Conservation (phyloP, 2,888 invertebrate species). For the Eurytoma californica region DNA sequence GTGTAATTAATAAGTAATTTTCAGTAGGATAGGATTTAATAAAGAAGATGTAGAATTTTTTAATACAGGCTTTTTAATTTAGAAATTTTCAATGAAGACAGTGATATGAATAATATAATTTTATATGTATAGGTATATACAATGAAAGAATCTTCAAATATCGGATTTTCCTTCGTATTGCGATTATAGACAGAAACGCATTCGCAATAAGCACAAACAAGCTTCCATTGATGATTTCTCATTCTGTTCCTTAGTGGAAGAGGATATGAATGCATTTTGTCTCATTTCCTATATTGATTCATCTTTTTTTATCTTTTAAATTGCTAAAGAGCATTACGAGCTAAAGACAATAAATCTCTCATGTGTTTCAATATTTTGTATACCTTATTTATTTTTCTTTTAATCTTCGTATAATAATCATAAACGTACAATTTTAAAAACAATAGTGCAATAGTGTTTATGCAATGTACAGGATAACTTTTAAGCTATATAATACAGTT, state of each 20-base stretch:
- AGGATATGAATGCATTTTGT: constrained; percentile 60
- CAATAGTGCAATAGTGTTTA: constrained; percentile 73
- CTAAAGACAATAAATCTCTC: constrained; percentile 66
- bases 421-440: constrained; percentile 74
- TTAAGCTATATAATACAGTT: constrained; percentile 74
- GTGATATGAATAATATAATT: constrained; percentile 80
- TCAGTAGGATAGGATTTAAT: constrained; percentile 24
- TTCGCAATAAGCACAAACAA: constrained; percentile 57
- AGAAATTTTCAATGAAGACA: constrained; percentile 88
- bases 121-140: constrained; percentile 77
- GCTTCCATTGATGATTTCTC: constrained; percentile 57
- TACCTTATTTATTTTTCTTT: constrained; percentile 73
- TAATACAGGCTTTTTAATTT: constrained; percentile 82
- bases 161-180: constrained; percentile 55
- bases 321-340: constrained; percentile 61
- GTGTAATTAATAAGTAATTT: too few relatives aligned
- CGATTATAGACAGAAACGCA: constrained; percentile 46
- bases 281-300: constrained; percentile 56
- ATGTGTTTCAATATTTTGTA: constrained; percentile 72
- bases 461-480: constrained; percentile 74
- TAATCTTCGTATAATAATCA: constrained; percentile 72
- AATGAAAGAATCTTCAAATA: constrained; percentile 72
- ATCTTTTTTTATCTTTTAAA: constrained; percentile 58
- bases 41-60: constrained; percentile 58
- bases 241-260: constrained; percentile 57